Base-by-base conservation (phyloP, 2,113 vertebrate genomes). In the Hippolais icterina region DNA sequence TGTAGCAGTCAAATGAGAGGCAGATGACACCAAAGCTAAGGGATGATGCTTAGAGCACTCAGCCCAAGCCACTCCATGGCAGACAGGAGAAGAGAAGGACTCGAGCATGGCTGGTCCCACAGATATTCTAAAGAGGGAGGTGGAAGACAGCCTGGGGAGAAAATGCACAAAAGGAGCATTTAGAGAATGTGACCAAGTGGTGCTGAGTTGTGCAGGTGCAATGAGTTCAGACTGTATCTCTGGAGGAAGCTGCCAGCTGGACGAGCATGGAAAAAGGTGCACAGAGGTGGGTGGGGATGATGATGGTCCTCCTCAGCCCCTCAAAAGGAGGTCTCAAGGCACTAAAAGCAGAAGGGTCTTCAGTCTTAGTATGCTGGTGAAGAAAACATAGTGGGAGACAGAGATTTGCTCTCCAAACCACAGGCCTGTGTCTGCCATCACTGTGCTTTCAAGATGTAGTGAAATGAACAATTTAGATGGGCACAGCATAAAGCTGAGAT, bases 101-200 rank as follows among this genome's bases (percentile, higher is more conserved):
- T 71, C 0, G 0, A 82, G 44, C 44, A 10, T 13, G n/a, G 37
- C 44, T 2, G 7, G 46, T 78, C 39, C 61, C 65, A 64, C 7
- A 18, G 35, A 41, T 56, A 39, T 3, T 22, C 8, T 19, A 54
- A 49, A 83, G 50, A 66, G 15, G 9, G 17, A 87, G 19, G 20
- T 42, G 65, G 35, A 65, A 85, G n/a, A 24, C 28, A 41, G 49
- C 33, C 35, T 59, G 47, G 23, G 23, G 4, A 11, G 79, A 69
- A 89, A 47, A 53, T 5, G 23, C 16, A n/a, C 8, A n/a, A 54
- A 49, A 78, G 20, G 9, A 60, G 31, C 10, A n/a, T 15, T 44
- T 39, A 54, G 54, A 60, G 70, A 59, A 54, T 11, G 21, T 70
- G 35, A 82, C 33, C 39, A 63, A 49, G 46, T 22, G 56, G 37